Conservation (phyloP, 1,140 invertebrate species). For the Myzus persicae region DNA sequence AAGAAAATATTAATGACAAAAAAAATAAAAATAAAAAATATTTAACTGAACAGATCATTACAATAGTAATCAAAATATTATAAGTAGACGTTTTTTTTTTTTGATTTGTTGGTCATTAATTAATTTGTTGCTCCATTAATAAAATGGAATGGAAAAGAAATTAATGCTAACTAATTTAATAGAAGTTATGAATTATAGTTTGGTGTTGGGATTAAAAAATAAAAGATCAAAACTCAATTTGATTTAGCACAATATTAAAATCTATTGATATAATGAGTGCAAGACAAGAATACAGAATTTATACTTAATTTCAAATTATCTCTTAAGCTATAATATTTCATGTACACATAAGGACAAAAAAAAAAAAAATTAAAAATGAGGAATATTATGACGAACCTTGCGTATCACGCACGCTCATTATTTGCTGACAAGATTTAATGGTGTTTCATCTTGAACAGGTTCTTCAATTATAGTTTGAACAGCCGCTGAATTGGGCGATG, state of each 20-base stretch:
- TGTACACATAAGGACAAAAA: slow-evolving; percentile 44
- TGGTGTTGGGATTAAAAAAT: not conserved
- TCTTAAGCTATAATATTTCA: not conserved
- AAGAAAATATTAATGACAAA: not conserved
- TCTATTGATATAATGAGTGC: not conserved
- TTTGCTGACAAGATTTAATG: not conserved
- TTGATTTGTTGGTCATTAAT: not conserved
- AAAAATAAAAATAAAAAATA: not conserved
- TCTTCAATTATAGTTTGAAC: slow-evolving; percentile 16
- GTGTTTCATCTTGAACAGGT: slow-evolving; percentile 4
- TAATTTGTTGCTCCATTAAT: not conserved
- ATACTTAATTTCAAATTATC: slow-evolving; percentile 1
- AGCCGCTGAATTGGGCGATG: not conserved
- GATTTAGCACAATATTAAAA: slow-evolving; percentile 1
- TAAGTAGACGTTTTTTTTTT: not conserved
- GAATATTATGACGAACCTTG: not conserved
- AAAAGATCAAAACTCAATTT: not conserved
- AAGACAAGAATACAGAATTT: not conserved
- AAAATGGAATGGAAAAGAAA: not conserved
- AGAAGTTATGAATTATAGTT: not conserved
- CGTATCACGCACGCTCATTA: not conserved
- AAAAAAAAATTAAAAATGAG: slow-evolving; percentile 2
- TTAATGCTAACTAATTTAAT: not conserved
- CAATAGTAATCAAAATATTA: not conserved
- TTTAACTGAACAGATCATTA: not conserved